These are phyloP conservation scores for Heteromurus nitidus DNA, from an alignment of 2,888 invertebrate species.

Conservation along the genomic window DNA sequence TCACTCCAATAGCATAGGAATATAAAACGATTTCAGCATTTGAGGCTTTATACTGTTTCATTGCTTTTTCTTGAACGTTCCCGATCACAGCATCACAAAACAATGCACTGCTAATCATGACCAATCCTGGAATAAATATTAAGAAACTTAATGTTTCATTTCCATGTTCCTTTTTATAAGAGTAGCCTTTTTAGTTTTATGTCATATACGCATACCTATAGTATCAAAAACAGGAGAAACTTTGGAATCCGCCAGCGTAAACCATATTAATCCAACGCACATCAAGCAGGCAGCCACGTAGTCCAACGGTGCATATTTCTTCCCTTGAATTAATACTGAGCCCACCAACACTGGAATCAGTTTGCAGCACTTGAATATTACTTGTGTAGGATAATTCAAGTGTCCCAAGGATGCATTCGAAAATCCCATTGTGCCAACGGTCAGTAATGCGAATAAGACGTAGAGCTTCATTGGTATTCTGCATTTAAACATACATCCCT, in stretches of 20 bases:
- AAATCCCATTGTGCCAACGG: slow-evolving; percentile 96
- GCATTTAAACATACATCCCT: too few relatives aligned
- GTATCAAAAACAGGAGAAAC: slow-evolving; percentile 80
- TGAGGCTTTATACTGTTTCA: slow-evolving; percentile 87
- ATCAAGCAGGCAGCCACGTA: slow-evolving; percentile 89
- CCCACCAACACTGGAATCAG: slow-evolving; percentile 96
- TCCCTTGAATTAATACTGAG: slow-evolving; percentile 93
- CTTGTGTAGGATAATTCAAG: slow-evolving; percentile 93
- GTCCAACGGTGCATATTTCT: slow-evolving; percentile 88
- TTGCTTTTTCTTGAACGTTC: slow-evolving; percentile 96
- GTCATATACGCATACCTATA: too few relatives aligned
- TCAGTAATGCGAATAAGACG: slow-evolving; percentile 87
- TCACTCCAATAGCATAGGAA: slow-evolving; percentile 91
- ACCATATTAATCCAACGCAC: slow-evolving; percentile 92
- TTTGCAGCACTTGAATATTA: slow-evolving; percentile 98
- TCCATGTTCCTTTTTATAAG: not conserved
- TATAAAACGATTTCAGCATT: slow-evolving; percentile 95
- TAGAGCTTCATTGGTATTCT: slow-evolving; percentile 91
- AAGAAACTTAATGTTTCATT: not conserved
- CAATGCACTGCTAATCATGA: slow-evolving; percentile 82
- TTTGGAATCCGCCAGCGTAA: slow-evolving; percentile 87
- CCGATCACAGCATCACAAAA: slow-evolving; percentile 97
- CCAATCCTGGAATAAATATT: slow-evolving; percentile 75
- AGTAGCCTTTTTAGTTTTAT: not conserved
- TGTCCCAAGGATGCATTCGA: slow-evolving; percentile 96